phyloP scores from a whole-genome alignment of 2,888 invertebrate species.

The Philaethria dido region DNA sequence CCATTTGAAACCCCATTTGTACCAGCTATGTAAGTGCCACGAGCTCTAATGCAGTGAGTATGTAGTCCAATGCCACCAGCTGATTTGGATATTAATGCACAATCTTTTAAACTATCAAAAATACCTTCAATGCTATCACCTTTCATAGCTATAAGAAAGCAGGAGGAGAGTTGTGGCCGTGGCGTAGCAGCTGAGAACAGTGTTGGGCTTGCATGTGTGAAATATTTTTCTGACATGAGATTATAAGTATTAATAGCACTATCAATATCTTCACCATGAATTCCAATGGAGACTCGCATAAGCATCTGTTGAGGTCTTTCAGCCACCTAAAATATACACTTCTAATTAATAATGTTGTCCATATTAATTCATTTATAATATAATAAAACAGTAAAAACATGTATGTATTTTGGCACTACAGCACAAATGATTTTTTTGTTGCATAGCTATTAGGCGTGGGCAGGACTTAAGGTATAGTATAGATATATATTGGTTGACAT shows the following conservation, averaged over 20 bases:
- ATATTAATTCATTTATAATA: too few relatives aligned
- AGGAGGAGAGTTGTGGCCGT: slow-evolving; percentile 96
- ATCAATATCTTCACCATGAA: slow-evolving; percentile 97
- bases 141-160: slow-evolving; percentile 96
- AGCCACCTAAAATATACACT: slow-evolving; percentile 83
- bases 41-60: slow-evolving; percentile 96
- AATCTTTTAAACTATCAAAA: slow-evolving; percentile 94
- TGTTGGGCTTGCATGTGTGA: slow-evolving; percentile 99
- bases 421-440: too few relatives aligned
- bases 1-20: slow-evolving; percentile 98
- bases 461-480: too few relatives aligned
- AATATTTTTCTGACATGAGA: slow-evolving; percentile 96
- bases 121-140: slow-evolving; percentile 98
- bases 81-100: slow-evolving; percentile 97
- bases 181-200: slow-evolving; percentile 97
- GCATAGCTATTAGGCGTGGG: too few relatives aligned
- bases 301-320: slow-evolving; percentile 99
- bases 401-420: too few relatives aligned
- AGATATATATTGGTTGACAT: too few relatives aligned
- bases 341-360: too few relatives aligned
- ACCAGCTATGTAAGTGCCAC: slow-evolving; percentile 95
- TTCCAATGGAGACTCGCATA: slow-evolving; percentile 98
- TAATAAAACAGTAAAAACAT: too few relatives aligned
- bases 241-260: slow-evolving; percentile 98
- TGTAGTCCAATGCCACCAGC: slow-evolving; percentile 99